Evolutionary conservation across 2,888 invertebrate genomes (phyloP).

Genomic region (Cheilosia variabilis): DNA sequence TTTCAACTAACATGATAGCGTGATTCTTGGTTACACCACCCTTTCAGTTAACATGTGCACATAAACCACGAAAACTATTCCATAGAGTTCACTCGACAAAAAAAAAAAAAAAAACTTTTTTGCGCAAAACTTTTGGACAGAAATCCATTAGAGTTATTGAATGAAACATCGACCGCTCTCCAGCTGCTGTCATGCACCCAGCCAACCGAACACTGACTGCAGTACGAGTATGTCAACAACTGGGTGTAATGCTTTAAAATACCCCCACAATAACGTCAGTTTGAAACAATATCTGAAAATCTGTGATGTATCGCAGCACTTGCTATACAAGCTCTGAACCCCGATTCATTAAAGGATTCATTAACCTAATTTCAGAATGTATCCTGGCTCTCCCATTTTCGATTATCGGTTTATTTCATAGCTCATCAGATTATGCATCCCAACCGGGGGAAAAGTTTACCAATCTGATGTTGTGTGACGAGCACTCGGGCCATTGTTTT

Average conservation of each 20-base stretch:
- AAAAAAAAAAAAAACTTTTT: constrained; percentile 12
- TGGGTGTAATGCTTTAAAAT: constrained; percentile 15
- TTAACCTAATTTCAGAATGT: constrained; percentile 65
- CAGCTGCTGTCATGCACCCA: constrained; percentile 48
- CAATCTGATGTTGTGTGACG: constrained; percentile 55
- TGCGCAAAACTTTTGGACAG: constrained; percentile 59
- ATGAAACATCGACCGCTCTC: constrained; percentile 53
- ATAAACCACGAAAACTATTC: constrained; percentile 57
- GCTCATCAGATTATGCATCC: constrained; percentile 67
- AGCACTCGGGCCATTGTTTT: constrained; percentile 35
- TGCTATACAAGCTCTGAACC: constrained; percentile 14
- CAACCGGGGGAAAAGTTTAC: constrained; percentile 8
- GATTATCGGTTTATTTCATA: constrained; percentile 70
- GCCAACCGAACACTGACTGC: constrained; percentile 35
- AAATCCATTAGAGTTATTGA: constrained; percentile 74
- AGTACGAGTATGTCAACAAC: constrained; percentile 56
- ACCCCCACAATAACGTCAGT: constrained; percentile 15
- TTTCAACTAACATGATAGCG: constrained; percentile 43
- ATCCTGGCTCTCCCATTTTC: constrained; percentile 62
- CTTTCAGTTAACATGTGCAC: constrained; percentile 49
- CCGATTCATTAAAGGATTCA: constrained; percentile 67
- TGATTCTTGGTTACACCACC: constrained; percentile 48
- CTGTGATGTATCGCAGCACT: constrained; percentile 16
- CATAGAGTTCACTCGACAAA: neutral
- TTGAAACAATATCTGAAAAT: constrained; percentile 35